phyloP scores from a whole-genome alignment of 2,797 vertebrate species.

The Champsocephalus gunnari region DNA sequence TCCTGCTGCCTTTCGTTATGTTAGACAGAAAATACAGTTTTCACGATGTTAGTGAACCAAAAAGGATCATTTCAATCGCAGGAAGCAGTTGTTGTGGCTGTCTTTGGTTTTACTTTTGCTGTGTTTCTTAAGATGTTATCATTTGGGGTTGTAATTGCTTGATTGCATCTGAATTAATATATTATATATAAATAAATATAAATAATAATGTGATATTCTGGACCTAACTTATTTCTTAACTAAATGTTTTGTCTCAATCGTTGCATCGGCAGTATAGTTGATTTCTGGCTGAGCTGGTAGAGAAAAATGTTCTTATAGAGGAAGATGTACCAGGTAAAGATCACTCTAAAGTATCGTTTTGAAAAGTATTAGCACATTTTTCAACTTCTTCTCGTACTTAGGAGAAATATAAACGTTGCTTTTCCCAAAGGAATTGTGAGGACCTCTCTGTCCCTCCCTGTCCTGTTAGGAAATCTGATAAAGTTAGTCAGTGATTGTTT shows the following conservation, averaged over 20 bases:
- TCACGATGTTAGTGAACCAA: neutral
- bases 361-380: neutral
- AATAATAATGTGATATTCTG: neutral
- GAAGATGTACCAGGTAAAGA: neutral
- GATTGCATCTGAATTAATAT: neutral
- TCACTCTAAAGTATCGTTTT: neutral
- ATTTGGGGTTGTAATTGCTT: no score
- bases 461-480: neutral
- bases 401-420: neutral
- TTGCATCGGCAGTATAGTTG: neutral
- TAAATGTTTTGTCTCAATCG: neutral
- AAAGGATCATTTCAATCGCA: neutral
- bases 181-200: no score
- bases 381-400: neutral
- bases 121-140: neutral
- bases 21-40: neutral
- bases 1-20: neutral
- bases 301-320: neutral
- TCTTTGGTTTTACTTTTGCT: neutral
- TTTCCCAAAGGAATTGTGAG: neutral
- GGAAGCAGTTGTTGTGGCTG: neutral
- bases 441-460: neutral
- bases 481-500: conserved; percentile 13
- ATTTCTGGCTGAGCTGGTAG: conserved; percentile 4
- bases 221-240: neutral